Base-by-base conservation (phyloP, 2,797 vertebrate genomes). In the Sebastiscus tertius region DNA sequence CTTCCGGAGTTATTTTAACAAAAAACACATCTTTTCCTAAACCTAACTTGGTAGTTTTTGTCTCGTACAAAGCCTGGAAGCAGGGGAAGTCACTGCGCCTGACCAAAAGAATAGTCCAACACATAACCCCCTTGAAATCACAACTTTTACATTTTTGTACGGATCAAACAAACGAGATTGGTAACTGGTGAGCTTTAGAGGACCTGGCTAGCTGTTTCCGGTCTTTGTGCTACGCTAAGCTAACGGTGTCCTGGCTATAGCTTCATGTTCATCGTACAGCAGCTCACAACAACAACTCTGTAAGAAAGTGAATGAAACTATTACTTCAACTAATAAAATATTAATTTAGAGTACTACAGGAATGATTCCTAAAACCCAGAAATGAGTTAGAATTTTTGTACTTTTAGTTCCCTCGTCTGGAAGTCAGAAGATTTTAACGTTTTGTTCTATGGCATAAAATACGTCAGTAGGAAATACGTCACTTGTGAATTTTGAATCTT, bases 51-150 rank as follows among this genome's bases (percentile, higher is more conserved):
- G 62, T 26, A 64, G 34, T 22, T 39, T 22, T 42, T 42, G 39
- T 42, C 39, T 0, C 8, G 22, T 13, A 1, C 10, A 34, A 54
- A 54, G 54, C 2, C 54, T 56, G 54, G 7, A 56, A 56, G 12
- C 22, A 26, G 7, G 6, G 10, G 31, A 34, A 34, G 60, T 60
- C 26, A 27, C 34, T 46, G 33, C 26, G 33, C 33, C 33, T 14
- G n/a, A 22, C 11, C 54, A 24, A 42, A 0, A 42, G 16, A 0
- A 42, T 42, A 42, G 0, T 42, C 39, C 0, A 42, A 42, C 39
- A 42, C 39, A 42, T 42, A 42, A 42, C 39, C 39, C 14, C 39
- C 39, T 42, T 42, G 16, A 42, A 22, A 55, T 24, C 5, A 55
- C n/a, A 22, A 55, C 20, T 20, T 52, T 36, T 33, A 16, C 2